Percentiles rank a stretch among this genome's conserved stretches.
Conservation (phyloP, 2,888 invertebrate genomes). For the Zygaena filipendulae region DNA sequence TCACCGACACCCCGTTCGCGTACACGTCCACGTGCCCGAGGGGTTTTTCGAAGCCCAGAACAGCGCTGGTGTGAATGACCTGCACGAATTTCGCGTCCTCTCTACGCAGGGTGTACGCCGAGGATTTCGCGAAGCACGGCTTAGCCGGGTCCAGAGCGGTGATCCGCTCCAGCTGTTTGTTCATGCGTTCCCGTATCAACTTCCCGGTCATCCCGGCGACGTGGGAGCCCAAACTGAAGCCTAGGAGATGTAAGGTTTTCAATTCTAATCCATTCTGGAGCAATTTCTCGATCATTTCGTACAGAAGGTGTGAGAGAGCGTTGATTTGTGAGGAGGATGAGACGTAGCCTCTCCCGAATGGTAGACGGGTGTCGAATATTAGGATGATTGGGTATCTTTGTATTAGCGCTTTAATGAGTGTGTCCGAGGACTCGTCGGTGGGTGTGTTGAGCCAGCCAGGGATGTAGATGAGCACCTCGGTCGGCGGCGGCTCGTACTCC, state of each 20-base stretch:
- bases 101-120: slow-evolving; percentile 28
- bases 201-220: slow-evolving; percentile 63
- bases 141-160: slow-evolving; percentile 52
- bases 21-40: slow-evolving; percentile 49
- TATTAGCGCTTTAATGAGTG: slow-evolving; percentile 35
- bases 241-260: slow-evolving; percentile 65
- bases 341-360: slow-evolving; percentile 46
- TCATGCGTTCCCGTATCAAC: slow-evolving; percentile 28
- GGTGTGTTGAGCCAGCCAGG: slow-evolving; percentile 58
- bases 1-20: slow-evolving; percentile 41
- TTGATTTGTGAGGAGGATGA: slow-evolving; percentile 38
- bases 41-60: slow-evolving; percentile 42
- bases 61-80: slow-evolving; percentile 45
- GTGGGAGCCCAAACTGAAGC: slow-evolving; percentile 73
- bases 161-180: slow-evolving; percentile 31
- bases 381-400: slow-evolving; percentile 29
- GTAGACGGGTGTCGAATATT: slow-evolving; percentile 37
- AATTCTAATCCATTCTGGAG: slow-evolving; percentile 35
- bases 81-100: slow-evolving; percentile 45
- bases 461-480: slow-evolving; percentile 31
- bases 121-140: slow-evolving; percentile 38
- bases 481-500: slow-evolving; percentile 14
- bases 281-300: slow-evolving; percentile 29
- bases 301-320: slow-evolving; percentile 33
- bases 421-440: slow-evolving; percentile 36